Conservation (phyloP, 2,888 invertebrate species). For the Neoascia interrupta region DNA sequence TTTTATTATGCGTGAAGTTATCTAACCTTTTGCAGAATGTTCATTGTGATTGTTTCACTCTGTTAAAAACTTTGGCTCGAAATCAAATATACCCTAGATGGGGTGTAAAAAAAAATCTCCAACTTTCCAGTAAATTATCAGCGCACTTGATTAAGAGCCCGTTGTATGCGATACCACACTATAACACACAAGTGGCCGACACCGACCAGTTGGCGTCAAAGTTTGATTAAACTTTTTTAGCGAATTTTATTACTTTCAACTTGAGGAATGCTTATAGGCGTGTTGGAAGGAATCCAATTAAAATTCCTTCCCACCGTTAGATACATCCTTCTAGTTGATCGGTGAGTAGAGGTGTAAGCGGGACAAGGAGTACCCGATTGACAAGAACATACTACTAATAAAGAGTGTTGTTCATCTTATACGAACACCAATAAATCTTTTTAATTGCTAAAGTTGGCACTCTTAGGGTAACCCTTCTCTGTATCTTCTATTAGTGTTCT, state of each 20-base stretch:
- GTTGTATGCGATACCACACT: background rate
- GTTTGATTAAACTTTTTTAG: background rate
- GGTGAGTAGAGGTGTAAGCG: background rate
- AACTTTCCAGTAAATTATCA: background rate
- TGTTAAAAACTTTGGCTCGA: no score
- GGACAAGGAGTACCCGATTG: no score
- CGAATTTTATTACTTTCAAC: background rate
- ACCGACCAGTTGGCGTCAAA: background rate
- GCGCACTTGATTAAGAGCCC: background rate
- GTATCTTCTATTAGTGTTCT: no score
- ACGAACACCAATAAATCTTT: background rate
- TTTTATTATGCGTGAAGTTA: no score
- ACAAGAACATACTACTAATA: no score
- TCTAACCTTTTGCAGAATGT: no score
- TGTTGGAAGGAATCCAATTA: conserved; percentile 3
- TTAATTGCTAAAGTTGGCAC: conserved; percentile 1
- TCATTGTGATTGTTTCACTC: no score
- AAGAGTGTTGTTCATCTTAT: background rate
- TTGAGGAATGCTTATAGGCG: background rate
- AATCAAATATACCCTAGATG: no score
- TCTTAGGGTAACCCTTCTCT: background rate
- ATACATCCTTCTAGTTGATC: background rate
- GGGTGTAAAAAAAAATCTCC: background rate
- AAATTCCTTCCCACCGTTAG: background rate
- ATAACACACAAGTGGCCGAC: no score